Base-by-base conservation (phyloP, 2,113 vertebrate species). In the Pycnonotus jocosus region DNA sequence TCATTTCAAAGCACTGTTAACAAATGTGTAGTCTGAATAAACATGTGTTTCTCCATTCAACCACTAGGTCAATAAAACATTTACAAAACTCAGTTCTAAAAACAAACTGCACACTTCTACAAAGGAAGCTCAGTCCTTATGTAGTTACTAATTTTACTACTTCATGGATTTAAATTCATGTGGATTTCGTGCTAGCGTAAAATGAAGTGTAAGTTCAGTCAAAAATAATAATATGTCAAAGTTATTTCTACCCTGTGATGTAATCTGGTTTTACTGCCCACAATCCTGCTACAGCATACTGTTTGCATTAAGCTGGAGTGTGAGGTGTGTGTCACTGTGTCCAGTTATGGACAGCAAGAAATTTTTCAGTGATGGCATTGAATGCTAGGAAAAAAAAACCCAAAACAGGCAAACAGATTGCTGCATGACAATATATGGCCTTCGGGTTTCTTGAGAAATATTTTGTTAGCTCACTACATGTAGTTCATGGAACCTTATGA, bases 1-100 rank as follows among this genome's bases (percentile, higher is more conserved):
- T 73, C 31, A 64, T 92, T 91, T 81, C 94, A 76, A 91, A 93
- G 65, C 42, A 94, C 45, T 62, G 35, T 94, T 96, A 88, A 71
- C 77, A 83, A 93, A 84, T 94, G 60, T 87, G 54, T 53, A 82
- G 78, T 65, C 81, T 91, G 37, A 78, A 72, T 83, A 85, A 98
- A 93, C 7, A 19, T 3, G 7, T 56, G 45, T 45, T 40, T 89
- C 74, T 84, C 53, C 74, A 73, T 84, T 95, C 31, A 86, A 71
- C 56, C 47, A 60, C 9, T 77, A 70, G 53, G 72, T 95, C 69
- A 85, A 66, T 66, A 93, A 92, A 93, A 65, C 66, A 76, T 92
- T 91, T 68, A 82, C n/a, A 83, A 86, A 96, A 38, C 47, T 83
- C 6, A 2, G 53, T 86, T 97, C 35, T 88, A 51, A 90, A 95